Evolutionary conservation across 2,888 invertebrate species (phyloP), one percentile per base, ranked within the genome.

Genomic region (Drosophila quinaria): DNA sequence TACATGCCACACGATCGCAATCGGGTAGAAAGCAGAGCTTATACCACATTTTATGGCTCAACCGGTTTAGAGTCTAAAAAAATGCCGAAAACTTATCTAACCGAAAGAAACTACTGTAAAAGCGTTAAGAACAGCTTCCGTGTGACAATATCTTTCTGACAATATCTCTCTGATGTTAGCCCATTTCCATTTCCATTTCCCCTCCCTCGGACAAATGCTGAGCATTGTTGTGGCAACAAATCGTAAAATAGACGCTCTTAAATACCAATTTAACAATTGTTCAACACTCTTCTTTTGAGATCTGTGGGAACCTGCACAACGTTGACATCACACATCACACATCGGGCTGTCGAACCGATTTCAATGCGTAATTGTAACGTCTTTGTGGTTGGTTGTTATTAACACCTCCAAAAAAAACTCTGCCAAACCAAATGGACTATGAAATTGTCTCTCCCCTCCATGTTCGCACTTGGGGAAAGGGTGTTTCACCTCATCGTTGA

Each of bases 301-400:
- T 62, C 71, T 82, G 88, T 90, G 87, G 88, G 87, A 87, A 87
- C 88, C 79, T 70, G 67, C 19, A 11, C 54, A 42, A 50, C 74
- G 88, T 88, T 87, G 87, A 81, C 87, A 87, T 90, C 87, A 88
- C 87, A 81, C 87, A 87, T 90, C 87, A 88, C 87, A 86, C 88
- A 87, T 84, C 51, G 33, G 31, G 70, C 59, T 75, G 63, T 61
- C 78, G 83, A 67, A 85, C 90, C 87, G 76, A 87, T 81, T 88
- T 89, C 87, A 84, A 86, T 84, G 87, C 80, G 81, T 90, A 90
- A 90, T 90, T 90, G 91, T 90, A 91, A 89, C 91, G 81, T 81
- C 85, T 90, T 90, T 91, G 87, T 77, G 85, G 71, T 74, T 81
- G 25, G 25, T 25, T 25, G 74, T 84, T 81, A 87, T 90, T 90